phyloP scores from a whole-genome alignment of 2,888 invertebrate genomes.

The Fabriciana adippe region DNA sequence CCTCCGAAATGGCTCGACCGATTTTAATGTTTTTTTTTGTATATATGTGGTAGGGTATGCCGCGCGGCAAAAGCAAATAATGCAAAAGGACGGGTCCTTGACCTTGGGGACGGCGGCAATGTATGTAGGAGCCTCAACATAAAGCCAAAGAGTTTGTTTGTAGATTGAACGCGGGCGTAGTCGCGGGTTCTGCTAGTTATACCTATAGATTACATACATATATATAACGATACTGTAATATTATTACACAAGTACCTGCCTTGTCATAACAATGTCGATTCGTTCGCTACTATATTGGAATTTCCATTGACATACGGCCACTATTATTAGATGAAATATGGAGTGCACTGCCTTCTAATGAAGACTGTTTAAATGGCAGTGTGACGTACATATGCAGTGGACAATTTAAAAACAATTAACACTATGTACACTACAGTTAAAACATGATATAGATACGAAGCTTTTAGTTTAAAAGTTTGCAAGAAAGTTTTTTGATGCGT shows the following conservation, averaged over 20 bases:
- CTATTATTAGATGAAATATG: constrained; percentile 1
- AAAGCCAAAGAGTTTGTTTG: too few species aligned
- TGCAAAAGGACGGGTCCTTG: too few species aligned
- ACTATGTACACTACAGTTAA: background rate
- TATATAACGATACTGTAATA: background rate
- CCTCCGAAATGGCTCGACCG: too few species aligned
- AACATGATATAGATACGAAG: background rate
- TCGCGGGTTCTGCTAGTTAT: too few species aligned
- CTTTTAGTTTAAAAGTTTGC: background rate
- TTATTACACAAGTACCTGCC: background rate
- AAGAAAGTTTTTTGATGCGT: too few species aligned
- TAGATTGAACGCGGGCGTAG: too few species aligned
- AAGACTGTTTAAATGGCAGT: background rate
- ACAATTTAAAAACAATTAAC: constrained; percentile 13
- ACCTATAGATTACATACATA: background rate
- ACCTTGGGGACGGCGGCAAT: too few species aligned
- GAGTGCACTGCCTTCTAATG: constrained; percentile 2
- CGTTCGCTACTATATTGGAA: background rate
- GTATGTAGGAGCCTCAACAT: too few species aligned
- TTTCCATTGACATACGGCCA: constrained; percentile 12
- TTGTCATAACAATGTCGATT: constrained; percentile 2
- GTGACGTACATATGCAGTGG: constrained; percentile 7
- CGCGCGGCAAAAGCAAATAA: too few species aligned
- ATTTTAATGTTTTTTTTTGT: too few species aligned
- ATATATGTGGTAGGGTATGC: too few species aligned